Evolutionary conservation across 2,113 vertebrate genomes (phyloP).

Genomic region (Zosterops borbonicus): DNA sequence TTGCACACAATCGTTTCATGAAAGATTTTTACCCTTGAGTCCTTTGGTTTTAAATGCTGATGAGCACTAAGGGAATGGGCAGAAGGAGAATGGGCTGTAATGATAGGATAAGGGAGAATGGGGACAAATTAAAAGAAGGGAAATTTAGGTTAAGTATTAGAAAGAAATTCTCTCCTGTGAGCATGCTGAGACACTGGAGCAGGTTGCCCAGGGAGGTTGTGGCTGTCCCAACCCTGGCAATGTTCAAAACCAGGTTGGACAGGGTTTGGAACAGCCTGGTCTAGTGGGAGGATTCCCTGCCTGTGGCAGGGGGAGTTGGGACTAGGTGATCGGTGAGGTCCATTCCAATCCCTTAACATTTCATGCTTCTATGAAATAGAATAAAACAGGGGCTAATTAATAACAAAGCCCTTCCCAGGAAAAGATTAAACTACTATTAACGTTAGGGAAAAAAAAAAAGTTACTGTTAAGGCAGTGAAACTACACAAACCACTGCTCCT

Average conservation of each 20-base stretch:
- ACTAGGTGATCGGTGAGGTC: background rate
- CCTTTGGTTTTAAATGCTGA: background rate
- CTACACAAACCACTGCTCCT: background rate
- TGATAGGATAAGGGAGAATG: background rate
- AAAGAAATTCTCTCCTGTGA: background rate
- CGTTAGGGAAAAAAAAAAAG: background rate
- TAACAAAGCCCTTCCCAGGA: background rate
- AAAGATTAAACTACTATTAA: background rate
- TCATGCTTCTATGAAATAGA: background rate
- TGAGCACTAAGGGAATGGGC: background rate
- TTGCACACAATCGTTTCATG: background rate
- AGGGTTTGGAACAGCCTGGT: background rate
- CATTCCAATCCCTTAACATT: background rate
- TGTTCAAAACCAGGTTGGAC: background rate
- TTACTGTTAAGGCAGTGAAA: background rate
- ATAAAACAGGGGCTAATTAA: background rate
- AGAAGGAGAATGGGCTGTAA: background rate
- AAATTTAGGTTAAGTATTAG: background rate
- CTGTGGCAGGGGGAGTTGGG: background rate
- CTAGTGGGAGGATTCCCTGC: background rate
- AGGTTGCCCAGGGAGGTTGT: background rate
- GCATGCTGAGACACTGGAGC: background rate
- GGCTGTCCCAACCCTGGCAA: background rate
- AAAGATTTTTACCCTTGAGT: background rate
- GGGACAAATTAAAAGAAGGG: background rate